These are phyloP conservation scores for Torymus aiolomorphi DNA, from an alignment of 2,888 invertebrate genomes.

Conservation along the genomic window DNA sequence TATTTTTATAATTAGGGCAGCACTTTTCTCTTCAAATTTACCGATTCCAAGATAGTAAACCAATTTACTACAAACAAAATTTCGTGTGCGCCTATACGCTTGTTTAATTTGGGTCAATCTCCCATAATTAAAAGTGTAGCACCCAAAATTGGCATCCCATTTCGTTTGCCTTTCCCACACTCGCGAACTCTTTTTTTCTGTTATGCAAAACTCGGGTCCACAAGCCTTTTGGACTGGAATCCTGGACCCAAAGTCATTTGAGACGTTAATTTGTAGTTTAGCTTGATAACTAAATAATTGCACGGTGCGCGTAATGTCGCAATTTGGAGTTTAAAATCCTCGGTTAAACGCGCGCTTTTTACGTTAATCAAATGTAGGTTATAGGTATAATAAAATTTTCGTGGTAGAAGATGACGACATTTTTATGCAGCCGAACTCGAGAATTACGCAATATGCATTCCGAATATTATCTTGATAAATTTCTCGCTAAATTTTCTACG, in stretches of 20 bases:
- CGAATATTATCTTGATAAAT: not conserved
- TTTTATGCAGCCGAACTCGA: not conserved
- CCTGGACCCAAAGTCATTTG: not conserved
- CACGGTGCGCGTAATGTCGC: conserved; percentile 23
- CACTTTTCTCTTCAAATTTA: too few species aligned
- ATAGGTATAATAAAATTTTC: conserved; percentile 19
- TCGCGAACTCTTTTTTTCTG: not conserved
- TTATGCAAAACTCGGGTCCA: not conserved
- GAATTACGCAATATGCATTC: conserved; percentile 3
- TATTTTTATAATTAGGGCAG: too few species aligned
- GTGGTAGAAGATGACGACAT: conserved; percentile 11
- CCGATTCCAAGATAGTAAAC: too few species aligned
- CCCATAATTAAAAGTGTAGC: too few species aligned
- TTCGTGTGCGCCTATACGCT: not conserved
- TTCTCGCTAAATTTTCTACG: too few species aligned
- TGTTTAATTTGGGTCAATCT: not conserved
- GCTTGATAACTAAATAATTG: conserved; percentile 38
- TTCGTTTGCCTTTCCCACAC: conserved; percentile 13
- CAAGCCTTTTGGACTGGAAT: conserved; percentile 1
- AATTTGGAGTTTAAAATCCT: conserved; percentile 24
- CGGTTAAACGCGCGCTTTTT: conserved; percentile 33
- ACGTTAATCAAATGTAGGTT: conserved; percentile 27
- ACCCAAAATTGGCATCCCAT: too few species aligned
- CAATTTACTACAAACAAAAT: too few species aligned
- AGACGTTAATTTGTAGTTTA: conserved; percentile 31